phyloP scores from a whole-genome alignment of 2,113 vertebrate genomes.

The Falco punctatus region DNA sequence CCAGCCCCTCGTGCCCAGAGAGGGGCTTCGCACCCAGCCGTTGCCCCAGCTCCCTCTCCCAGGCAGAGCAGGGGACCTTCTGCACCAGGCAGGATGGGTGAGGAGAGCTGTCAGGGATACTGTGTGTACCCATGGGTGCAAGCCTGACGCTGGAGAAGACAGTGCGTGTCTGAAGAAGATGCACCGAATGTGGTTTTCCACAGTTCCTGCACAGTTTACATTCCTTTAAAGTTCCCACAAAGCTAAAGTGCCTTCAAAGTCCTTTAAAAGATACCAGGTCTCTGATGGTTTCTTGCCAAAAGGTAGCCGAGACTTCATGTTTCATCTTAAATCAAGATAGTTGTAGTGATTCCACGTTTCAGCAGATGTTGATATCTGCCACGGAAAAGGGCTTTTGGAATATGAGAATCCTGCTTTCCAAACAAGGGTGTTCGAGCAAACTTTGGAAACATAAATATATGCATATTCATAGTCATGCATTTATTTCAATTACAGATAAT shows the following conservation, averaged over 20 bases:
- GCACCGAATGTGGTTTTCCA: not conserved
- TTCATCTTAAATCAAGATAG: not conserved
- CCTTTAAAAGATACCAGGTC: not conserved
- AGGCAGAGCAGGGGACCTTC: not conserved
- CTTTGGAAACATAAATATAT: not conserved
- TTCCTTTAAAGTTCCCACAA: not conserved
- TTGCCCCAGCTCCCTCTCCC: not conserved
- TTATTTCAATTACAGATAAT: not conserved
- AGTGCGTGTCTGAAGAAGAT: not conserved
- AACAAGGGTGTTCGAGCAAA: not conserved
- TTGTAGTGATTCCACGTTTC: not conserved
- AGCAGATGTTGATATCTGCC: not conserved
- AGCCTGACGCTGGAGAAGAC: not conserved
- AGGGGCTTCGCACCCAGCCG: not conserved
- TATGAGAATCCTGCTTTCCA: not conserved
- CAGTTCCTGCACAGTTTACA: not conserved
- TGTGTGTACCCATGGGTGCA: not conserved
- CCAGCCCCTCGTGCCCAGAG: not conserved
- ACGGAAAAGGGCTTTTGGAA: not conserved
- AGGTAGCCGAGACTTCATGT: fast-evolving
- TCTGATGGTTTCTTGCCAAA: not conserved
- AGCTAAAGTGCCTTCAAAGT: not conserved
- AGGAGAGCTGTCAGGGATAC: not conserved
- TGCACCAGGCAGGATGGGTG: not conserved
- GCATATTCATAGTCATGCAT: not conserved